These are phyloP conservation scores for Brachyhypopomus gauderio DNA, from an alignment of 2,113 vertebrate species.

Conservation along the genomic window DNA sequence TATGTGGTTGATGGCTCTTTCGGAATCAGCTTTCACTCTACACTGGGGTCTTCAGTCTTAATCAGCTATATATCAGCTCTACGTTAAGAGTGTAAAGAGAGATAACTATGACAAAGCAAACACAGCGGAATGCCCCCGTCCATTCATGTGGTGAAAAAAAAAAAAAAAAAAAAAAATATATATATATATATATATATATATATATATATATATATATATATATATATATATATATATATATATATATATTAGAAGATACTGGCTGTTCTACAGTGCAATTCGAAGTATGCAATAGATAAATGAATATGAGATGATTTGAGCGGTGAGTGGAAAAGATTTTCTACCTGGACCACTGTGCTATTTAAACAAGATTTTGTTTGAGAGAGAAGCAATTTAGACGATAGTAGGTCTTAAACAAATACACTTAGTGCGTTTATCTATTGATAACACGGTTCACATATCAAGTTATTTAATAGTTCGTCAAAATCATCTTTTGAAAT, in stretches of 20 bases:
- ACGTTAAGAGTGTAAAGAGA: neutral
- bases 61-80: neutral
- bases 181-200: neutral
- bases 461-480: no score
- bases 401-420: neutral
- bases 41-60: neutral
- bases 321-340: neutral
- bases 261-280: neutral
- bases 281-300: neutral
- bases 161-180: no score
- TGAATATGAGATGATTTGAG: no score
- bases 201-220: neutral
- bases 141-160: neutral
- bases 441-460: neutral
- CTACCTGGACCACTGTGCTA: neutral
- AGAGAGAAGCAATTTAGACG: neutral
- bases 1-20: no score
- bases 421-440: neutral
- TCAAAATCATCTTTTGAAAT: neutral
- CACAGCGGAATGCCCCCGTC: neutral
- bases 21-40: neutral
- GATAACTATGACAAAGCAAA: neutral
- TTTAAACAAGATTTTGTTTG: neutral
- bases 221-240: slow-evolving; percentile 1
- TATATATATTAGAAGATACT: neutral